Evolutionary conservation across 2,113 vertebrate genomes (phyloP), one percentile per base, ranked within the genome.

Genomic region (Mirounga angustirostris): DNA sequence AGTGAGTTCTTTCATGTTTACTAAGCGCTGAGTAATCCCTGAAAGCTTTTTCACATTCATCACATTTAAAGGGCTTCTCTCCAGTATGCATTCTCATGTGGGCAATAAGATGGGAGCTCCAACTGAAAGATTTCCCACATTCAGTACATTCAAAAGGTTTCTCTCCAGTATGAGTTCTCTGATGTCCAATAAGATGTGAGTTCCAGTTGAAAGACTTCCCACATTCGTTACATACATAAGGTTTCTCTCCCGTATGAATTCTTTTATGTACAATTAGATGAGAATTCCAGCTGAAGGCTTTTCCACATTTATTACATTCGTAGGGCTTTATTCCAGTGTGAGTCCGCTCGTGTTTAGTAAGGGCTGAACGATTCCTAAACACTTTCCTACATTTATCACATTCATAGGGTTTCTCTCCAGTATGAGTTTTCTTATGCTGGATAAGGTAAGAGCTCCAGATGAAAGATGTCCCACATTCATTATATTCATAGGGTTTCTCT

Each of bases 31-130:
- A 98, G 73, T 98, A 98, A 81, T 98, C 97, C 30, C 97, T 96
- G 90, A 98, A 98, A 61, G 98, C 97, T 36, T 98, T 98, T 73
- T 98, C 98, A 95, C 98, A 98, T 46, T 98, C 97, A 10, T 98
- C 97, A 94, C 98, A 98, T 92, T 97, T 97, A 96, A 98, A 98
- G 92, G 98, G 98, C 61, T 98, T 98, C 89, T 97, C 97, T 92
- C 98, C 98, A 43, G 98, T 98, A 69, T 98, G 98, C 93, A 97
- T 98, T 85, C 98, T 94, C 96, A 96, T 97, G 46, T 98, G 98
- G 21, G 97, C 98, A 82, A 98, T 98, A 52, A 98, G 97, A 63
- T 98, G 97, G 28, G 98, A 98, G 74, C 98, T 98, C 95, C 98
- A 98, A 50, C 98, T 98, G 74, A 98, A 98, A 33, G 98, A 98